phyloP scores from a whole-genome alignment of 2,113 vertebrate species.

The Manacus vitellinus region DNA sequence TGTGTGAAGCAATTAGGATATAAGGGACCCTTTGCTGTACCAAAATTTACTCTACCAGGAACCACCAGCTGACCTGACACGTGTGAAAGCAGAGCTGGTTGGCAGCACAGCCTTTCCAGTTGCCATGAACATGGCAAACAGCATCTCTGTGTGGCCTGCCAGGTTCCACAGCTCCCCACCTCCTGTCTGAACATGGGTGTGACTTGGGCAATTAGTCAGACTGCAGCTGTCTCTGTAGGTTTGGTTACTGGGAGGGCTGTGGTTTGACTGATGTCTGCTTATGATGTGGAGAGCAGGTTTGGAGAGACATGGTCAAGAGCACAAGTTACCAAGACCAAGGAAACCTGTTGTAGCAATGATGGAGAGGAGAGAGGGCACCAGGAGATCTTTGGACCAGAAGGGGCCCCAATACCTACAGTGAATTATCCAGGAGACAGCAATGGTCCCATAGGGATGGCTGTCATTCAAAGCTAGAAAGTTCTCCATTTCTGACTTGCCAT shows the following conservation, averaged over 20 bases:
- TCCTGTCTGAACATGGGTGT: slow-evolving; percentile 73
- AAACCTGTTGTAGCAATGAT: background rate
- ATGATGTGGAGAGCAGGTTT: background rate
- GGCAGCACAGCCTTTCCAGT: slow-evolving; percentile 19
- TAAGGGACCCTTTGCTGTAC: background rate
- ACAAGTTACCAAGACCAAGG: background rate
- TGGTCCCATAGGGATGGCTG: background rate
- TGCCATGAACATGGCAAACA: slow-evolving; percentile 73
- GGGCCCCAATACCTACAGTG: background rate
- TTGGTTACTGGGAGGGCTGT: slow-evolving; percentile 17
- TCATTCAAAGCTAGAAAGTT: background rate
- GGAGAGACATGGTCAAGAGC: background rate
- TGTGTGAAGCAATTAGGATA: background rate
- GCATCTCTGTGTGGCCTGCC: slow-evolving; percentile 64
- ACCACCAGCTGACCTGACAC: background rate
- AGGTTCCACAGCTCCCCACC: slow-evolving; percentile 28
- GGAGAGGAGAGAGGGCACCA: background rate
- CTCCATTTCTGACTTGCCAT: background rate
- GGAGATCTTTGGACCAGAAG: background rate
- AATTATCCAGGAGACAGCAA: background rate
- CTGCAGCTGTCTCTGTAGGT: slow-evolving; percentile 67
- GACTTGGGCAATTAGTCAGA: slow-evolving; percentile 66
- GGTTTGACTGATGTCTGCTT: background rate
- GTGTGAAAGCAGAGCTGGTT: background rate
- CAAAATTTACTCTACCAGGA: background rate